These are phyloP conservation scores for Nixonia krombeini DNA, from an alignment of 1,140 invertebrate genomes.

Conservation along the genomic window DNA sequence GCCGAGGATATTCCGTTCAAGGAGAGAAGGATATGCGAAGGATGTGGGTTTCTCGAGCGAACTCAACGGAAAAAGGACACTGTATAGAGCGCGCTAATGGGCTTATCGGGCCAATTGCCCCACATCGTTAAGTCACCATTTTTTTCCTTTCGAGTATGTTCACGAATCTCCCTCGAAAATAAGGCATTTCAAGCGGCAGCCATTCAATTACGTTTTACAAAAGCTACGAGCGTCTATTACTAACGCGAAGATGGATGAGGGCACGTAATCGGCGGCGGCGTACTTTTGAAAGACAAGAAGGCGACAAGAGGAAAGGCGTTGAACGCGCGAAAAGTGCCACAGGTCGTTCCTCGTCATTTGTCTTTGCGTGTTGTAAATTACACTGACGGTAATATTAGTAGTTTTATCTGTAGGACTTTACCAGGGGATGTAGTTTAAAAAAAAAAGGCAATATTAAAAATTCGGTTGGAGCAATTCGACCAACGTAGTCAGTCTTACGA, in stretches of 20 bases:
- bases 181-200: slow-evolving; percentile 10
- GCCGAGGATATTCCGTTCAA: too few species aligned
- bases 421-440: too few species aligned
- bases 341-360: not conserved
- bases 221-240: slow-evolving; percentile 14
- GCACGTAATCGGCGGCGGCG: slow-evolving; percentile 1
- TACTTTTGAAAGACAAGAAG: slow-evolving; percentile 1
- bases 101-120: not conserved
- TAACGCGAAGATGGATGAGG: slow-evolving; percentile 10
- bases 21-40: too few species aligned
- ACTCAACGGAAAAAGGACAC: too few species aligned
- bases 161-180: slow-evolving; percentile 6
- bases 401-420: too few species aligned
- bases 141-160: not conserved
- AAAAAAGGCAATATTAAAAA: too few species aligned
- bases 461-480: too few species aligned
- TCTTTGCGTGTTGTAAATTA: too few species aligned
- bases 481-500: too few species aligned
- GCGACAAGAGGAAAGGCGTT: not conserved
- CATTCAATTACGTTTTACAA: slow-evolving; percentile 23
- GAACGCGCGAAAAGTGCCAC: slow-evolving; percentile 2
- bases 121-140: not conserved
- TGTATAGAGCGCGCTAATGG: too few species aligned
- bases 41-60: too few species aligned
- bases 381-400: too few species aligned